Evolutionary conservation across 2,888 invertebrate species (phyloP), one percentile per base, ranked within the genome.

Genomic region (Aquatica leii): DNA sequence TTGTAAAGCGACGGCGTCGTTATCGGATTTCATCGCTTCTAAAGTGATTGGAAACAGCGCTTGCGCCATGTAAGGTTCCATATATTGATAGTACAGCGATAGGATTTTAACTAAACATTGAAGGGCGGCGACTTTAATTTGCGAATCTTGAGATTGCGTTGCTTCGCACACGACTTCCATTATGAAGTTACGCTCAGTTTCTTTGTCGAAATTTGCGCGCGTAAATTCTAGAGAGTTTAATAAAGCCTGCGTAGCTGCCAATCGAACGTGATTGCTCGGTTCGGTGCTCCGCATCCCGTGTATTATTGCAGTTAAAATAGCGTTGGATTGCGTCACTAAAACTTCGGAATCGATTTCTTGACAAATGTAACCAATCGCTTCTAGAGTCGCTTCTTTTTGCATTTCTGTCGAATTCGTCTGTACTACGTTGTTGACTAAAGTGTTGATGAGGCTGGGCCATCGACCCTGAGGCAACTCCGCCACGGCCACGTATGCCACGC

Each of bases 91-190:
- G 82, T 99, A 99, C 2, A 99, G 86, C 0, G 98, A 94, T 86
- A 99, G 92, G 73, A 99, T 98, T 86, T 97, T 97, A 3, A 90
- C 99, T 77, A 99, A 87, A 84, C 99, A 99, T 81, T 99, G 98
- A 58, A 99, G 85, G 1, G 99, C 97, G 8, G 97, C 97, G 12
- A 99, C 98, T 84, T 92, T 90, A 55, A 99, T 95, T 82, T 94
- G 91, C 62, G 93, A 91, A 78, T 98, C 95, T 53, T 86, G 83
- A 4, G 94, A 95, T 81, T 98, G 98, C 1, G 99, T 99, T 1
- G 98, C 96, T 84, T 98, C 97, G 84, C 99, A 99, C 5, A 99
- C 98, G 55, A 94, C 71, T 85, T 99, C 97, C 99, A 99, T 99
- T 59, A 99, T 98, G 80, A 96, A 97, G 83, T 99, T 97, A 69